Evolutionary conservation across 2,797 vertebrate genomes (phyloP).

Genomic region (Rhabdophis nuchalis): DNA sequence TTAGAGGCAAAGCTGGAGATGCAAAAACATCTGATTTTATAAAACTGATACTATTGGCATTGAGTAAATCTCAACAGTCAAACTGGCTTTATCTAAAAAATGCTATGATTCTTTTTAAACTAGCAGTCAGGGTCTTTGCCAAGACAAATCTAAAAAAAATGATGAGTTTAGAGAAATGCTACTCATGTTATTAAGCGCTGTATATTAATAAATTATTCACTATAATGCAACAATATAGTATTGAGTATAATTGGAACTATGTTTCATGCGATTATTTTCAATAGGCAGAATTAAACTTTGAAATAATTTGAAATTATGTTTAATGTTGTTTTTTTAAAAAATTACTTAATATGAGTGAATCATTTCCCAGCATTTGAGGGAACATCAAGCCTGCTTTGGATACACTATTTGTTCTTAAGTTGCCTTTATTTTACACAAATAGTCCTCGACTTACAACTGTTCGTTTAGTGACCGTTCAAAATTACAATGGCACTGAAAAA

Average conservation of each 20-base stretch:
- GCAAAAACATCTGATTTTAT: not conserved
- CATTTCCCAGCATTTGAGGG: rapidly evolving
- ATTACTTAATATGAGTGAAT: not conserved
- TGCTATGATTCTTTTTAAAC: not conserved
- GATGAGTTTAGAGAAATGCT: not conserved
- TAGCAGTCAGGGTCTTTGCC: not conserved
- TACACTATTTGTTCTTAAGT: not conserved
- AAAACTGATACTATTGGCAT: not conserved
- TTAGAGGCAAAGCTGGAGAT: not conserved
- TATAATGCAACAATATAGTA: not conserved
- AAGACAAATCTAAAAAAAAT: not conserved
- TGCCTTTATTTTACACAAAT: not conserved
- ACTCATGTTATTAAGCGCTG: not conserved
- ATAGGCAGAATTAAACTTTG: not conserved
- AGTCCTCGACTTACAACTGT: not conserved
- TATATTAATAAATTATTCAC: not conserved
- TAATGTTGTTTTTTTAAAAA: not conserved
- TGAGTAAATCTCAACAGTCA: not conserved
- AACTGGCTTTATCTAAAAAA: not conserved
- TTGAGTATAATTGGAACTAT: not conserved
- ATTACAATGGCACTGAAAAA: not conserved
- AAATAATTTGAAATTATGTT: not conserved
- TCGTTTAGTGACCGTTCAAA: not conserved
- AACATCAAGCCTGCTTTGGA: not conserved
- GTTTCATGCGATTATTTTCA: not conserved